A percentile compares a stretch with the other conserved stretches of the same genome.
Evolutionary conservation across 2,113 vertebrate species (phyloP).

Genomic region (Tragulus kanchil): DNA sequence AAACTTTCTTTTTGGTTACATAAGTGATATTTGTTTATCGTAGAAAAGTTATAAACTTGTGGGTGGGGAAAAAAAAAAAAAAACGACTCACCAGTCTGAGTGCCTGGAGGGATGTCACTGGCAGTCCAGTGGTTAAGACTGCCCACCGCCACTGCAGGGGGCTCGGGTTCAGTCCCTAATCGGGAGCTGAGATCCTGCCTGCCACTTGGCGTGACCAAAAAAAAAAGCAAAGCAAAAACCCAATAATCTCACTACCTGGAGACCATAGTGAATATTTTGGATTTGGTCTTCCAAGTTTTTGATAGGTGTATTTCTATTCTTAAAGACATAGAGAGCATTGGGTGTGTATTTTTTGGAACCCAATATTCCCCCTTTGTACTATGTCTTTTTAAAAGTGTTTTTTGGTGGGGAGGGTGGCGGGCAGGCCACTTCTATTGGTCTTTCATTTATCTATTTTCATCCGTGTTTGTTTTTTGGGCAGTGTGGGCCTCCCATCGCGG

Average conservation of each 20-base stretch:
- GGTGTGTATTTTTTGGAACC: background rate
- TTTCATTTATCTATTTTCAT: too few species aligned
- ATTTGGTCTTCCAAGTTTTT: background rate
- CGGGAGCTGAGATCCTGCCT: background rate
- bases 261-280: background rate
- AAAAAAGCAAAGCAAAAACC: background rate
- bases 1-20: slow-evolving; percentile 57
- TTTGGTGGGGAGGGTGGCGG: too few species aligned
- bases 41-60: slow-evolving; percentile 40
- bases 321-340: background rate
- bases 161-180: background rate
- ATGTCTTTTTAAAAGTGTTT: too few species aligned
- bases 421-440: too few species aligned
- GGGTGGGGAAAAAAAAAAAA: background rate
- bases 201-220: background rate
- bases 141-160: background rate
- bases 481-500: too few species aligned
- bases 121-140: background rate
- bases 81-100: background rate
- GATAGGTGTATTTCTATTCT: background rate
- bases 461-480: too few species aligned
- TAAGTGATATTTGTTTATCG: slow-evolving; percentile 62
- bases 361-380: background rate
- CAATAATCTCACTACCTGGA: background rate
- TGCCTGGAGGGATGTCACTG: background rate